phyloP scores from a whole-genome alignment of 2,113 vertebrate genomes.

The Burhinus oedicnemus region DNA sequence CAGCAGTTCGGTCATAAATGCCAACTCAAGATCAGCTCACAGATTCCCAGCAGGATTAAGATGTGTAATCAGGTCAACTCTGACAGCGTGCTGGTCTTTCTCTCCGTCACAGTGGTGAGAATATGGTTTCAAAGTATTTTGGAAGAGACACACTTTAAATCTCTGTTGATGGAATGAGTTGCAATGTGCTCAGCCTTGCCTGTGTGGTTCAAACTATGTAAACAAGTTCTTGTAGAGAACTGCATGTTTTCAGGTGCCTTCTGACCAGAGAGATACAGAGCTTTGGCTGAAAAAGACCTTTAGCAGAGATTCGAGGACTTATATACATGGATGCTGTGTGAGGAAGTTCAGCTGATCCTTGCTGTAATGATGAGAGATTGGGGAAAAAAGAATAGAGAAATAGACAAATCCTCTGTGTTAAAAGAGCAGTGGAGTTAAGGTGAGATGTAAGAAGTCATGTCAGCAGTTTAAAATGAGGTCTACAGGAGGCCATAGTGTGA shows the following conservation, averaged over 20 bases:
- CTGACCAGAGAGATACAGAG: neutral
- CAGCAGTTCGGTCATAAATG: neutral
- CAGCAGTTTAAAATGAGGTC: neutral
- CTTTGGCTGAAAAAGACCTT: neutral
- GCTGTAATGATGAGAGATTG: neutral
- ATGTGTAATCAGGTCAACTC: neutral
- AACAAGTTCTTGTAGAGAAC: neutral
- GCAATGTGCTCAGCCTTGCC: neutral
- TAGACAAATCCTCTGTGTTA: neutral
- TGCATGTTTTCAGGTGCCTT: neutral
- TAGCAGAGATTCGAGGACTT: neutral
- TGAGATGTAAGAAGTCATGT: neutral
- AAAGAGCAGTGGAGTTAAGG: neutral
- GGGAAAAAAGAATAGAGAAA: neutral
- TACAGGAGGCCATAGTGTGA: neutral
- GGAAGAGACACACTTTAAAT: neutral
- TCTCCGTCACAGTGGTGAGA: neutral
- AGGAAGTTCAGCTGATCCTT: neutral
- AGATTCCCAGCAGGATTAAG: neutral
- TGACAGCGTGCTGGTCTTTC: neutral
- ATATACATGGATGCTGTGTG: neutral
- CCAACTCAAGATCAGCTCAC: neutral
- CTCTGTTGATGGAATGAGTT: neutral
- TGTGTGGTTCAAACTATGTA: neutral
- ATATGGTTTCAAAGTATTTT: neutral